Percentiles rank a stretch among this genome's conserved stretches.
Evolutionary conservation across 2,113 vertebrate species (phyloP).

Genomic region (Romanogobio albipinnatus): DNA sequence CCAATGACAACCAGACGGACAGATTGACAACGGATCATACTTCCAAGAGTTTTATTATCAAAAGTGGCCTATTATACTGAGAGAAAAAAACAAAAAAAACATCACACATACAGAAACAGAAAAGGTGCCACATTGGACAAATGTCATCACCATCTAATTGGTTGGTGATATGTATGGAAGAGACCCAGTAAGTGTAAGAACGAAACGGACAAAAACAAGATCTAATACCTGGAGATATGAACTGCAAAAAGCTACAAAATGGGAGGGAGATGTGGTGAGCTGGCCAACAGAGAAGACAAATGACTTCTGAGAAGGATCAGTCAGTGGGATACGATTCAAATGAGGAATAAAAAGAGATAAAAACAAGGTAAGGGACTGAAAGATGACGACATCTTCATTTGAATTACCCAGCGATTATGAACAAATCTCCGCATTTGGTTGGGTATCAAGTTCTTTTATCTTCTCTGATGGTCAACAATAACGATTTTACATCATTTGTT

Average conservation of each 20-base stretch:
- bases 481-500: conserved; percentile 36
- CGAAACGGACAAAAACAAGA: conserved; percentile 36
- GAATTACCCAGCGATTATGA: background rate
- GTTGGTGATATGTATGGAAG: conserved; percentile 50
- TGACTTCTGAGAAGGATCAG: background rate
- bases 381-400: conserved; percentile 13
- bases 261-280: conserved; percentile 37
- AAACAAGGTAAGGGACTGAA: background rate
- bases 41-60: conserved; percentile 61
- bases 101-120: conserved; percentile 55
- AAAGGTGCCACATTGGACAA: conserved; percentile 57
- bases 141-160: conserved; percentile 41
- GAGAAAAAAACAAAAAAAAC: background rate
- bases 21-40: conserved; percentile 24
- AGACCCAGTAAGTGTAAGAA: conserved; percentile 45
- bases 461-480: conserved; percentile 45
- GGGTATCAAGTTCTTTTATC: background rate
- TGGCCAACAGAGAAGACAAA: conserved; percentile 40
- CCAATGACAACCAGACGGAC: conserved; percentile 7
- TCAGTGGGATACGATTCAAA: conserved; percentile 19
- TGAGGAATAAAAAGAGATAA: conserved; percentile 37
- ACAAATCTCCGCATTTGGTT: background rate
- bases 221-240: conserved; percentile 45
- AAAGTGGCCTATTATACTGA: conserved; percentile 58
- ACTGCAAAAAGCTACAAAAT: conserved; percentile 46